Conservation (phyloP, 92 coral and sea anemone genomes). For the Scolanthus callimorphus region DNA sequence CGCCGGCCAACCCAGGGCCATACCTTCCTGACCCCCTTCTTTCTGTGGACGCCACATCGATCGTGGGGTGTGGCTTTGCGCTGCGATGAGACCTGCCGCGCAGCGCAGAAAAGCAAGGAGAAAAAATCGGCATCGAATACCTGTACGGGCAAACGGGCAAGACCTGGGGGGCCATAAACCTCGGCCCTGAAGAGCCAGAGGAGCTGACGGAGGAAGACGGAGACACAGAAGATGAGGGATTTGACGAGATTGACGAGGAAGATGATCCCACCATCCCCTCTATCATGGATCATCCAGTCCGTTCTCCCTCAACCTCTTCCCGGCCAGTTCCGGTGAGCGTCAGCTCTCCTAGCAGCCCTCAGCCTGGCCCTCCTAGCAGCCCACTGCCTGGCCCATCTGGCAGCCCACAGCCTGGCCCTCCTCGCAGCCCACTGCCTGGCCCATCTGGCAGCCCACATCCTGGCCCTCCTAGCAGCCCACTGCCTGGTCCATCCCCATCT, state of each 20-base stretch:
- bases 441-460: too few relatives aligned
- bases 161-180: constrained; percentile 6
- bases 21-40: constrained; percentile 28
- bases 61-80: constrained; percentile 36
- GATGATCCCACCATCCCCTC: neutral
- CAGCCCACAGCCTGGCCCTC: neutral
- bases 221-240: neutral
- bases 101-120: constrained; percentile 27
- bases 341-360: neutral
- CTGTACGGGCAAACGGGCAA: constrained; percentile 26
- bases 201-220: constrained; percentile 1
- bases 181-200: constrained; percentile 8
- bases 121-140: too few relatives aligned
- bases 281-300: neutral
- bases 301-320: neutral
- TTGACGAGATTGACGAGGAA: neutral
- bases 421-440: too few relatives aligned
- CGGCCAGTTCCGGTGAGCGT: neutral
- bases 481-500: neutral
- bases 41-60: constrained; percentile 48
- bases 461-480: too few relatives aligned
- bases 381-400: neutral
- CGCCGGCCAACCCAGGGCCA: constrained; percentile 6
- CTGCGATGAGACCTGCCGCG: constrained; percentile 7
- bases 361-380: neutral